phyloP scores from a whole-genome alignment of 2,888 invertebrate species.

The Pollenia angustigena region DNA sequence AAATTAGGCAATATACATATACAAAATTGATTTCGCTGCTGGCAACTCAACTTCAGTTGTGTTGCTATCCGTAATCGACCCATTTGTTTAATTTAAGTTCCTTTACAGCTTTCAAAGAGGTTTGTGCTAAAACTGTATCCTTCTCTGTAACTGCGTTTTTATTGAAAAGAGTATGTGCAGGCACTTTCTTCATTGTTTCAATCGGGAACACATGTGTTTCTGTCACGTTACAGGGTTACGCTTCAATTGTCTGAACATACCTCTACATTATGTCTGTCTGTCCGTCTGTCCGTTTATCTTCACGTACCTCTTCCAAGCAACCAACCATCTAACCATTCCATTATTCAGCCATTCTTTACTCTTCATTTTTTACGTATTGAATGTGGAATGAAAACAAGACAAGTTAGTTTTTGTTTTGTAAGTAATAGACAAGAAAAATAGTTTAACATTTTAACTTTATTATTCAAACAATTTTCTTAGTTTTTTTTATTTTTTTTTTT shows the following conservation, averaged over 20 bases:
- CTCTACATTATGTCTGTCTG: background rate
- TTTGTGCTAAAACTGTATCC: background rate
- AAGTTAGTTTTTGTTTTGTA: slow-evolving; percentile 31
- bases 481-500: slow-evolving; percentile 4
- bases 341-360: slow-evolving; percentile 5
- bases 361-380: background rate
- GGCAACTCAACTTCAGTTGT: too few relatives aligned
- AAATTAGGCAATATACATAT: too few relatives aligned
- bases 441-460: slow-evolving; percentile 70
- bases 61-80: too few relatives aligned
- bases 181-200: slow-evolving; percentile 44
- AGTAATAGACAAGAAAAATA: slow-evolving; percentile 57
- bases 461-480: slow-evolving; percentile 54
- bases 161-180: background rate
- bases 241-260: slow-evolving; percentile 67
- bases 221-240: slow-evolving; percentile 69
- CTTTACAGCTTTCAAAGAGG: too few relatives aligned
- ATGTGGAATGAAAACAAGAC: slow-evolving; percentile 13
- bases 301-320: slow-evolving; percentile 1
- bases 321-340: slow-evolving; percentile 47
- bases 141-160: background rate
- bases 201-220: slow-evolving; percentile 68
- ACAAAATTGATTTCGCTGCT: too few relatives aligned
- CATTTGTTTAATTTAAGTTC: too few relatives aligned
- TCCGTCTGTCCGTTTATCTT: background rate